phyloP scores from a whole-genome alignment of 2,888 invertebrate species.

The Unio pictorum region DNA sequence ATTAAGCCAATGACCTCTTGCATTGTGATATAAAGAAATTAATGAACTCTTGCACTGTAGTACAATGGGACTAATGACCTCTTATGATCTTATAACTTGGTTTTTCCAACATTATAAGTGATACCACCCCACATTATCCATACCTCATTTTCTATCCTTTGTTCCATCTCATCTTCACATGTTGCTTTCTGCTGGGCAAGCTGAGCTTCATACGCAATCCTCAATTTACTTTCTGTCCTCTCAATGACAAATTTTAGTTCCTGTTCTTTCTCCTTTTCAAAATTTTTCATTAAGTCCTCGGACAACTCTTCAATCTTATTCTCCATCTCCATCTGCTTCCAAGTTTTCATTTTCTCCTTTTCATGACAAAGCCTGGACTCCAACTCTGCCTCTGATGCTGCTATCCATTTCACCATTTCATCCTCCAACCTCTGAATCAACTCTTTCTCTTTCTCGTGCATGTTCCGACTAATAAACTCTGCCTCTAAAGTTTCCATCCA shows the following conservation, averaged over 20 bases:
- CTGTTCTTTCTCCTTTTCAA: slow-evolving; percentile 16
- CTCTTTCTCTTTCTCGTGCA: slow-evolving; percentile 8
- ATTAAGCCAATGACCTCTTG: too few species aligned
- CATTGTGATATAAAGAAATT: too few species aligned
- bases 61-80: too few species aligned
- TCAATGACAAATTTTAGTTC: too few species aligned
- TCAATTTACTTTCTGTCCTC: too few species aligned
- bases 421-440: slow-evolving; percentile 14
- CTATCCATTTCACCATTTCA: slow-evolving; percentile 22
- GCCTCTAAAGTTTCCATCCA: slow-evolving; percentile 11
- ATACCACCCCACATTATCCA: slow-evolving; percentile 1
- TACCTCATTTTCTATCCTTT: slow-evolving; percentile 15
- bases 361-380: slow-evolving; percentile 25
- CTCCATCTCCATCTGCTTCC: slow-evolving; percentile 23
- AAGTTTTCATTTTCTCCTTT: slow-evolving; percentile 31
- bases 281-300: slow-evolving; percentile 3
- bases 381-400: slow-evolving; percentile 18
- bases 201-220: too few species aligned
- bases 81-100: too few species aligned
- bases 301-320: slow-evolving; percentile 4
- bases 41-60: too few species aligned
- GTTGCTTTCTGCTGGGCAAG: slow-evolving; percentile 1
- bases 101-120: too few species aligned
- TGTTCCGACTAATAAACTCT: slow-evolving; percentile 1
- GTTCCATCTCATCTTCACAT: slow-evolving; percentile 25